Conservation (phyloP, 2,113 vertebrate species). For the Entelurus aequoreus region DNA sequence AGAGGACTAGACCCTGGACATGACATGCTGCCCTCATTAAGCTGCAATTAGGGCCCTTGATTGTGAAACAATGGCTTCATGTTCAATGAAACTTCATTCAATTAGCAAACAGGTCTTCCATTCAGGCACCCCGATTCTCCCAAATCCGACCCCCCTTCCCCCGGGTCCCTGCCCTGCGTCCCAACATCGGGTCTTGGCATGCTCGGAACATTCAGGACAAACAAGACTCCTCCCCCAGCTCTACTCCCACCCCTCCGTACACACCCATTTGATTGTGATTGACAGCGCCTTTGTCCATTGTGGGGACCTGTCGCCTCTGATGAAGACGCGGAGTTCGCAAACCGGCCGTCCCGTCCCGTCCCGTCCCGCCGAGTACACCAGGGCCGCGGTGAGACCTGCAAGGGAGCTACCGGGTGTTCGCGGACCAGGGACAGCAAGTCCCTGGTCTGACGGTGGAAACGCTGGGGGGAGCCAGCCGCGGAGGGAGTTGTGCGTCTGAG, state of each 20-base stretch:
- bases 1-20: conserved; percentile 38
- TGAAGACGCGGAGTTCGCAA: conserved; percentile 69
- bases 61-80: conserved; percentile 65
- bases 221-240: conserved; percentile 47
- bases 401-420: neutral
- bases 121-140: conserved; percentile 64
- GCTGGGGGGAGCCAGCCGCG: conserved; percentile 59
- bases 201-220: conserved; percentile 58
- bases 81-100: conserved; percentile 70
- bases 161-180: conserved; percentile 50
- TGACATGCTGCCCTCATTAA: conserved; percentile 56
- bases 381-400: neutral
- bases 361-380: neutral
- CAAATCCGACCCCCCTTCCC: conserved; percentile 52
- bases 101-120: conserved; percentile 69
- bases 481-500: conserved; percentile 68
- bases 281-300: conserved; percentile 78
- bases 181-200: conserved; percentile 56
- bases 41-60: conserved; percentile 43
- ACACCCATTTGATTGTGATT: conserved; percentile 77
- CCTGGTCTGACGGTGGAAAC: conserved; percentile 20
- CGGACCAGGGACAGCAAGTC: conserved; percentile 2
- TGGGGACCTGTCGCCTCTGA: conserved; percentile 75
- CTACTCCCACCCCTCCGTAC: conserved; percentile 30
- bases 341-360: conserved; percentile 37